phyloP scores from a whole-genome alignment of 1,140 invertebrate genomes.

The Drosophila dunni region DNA sequence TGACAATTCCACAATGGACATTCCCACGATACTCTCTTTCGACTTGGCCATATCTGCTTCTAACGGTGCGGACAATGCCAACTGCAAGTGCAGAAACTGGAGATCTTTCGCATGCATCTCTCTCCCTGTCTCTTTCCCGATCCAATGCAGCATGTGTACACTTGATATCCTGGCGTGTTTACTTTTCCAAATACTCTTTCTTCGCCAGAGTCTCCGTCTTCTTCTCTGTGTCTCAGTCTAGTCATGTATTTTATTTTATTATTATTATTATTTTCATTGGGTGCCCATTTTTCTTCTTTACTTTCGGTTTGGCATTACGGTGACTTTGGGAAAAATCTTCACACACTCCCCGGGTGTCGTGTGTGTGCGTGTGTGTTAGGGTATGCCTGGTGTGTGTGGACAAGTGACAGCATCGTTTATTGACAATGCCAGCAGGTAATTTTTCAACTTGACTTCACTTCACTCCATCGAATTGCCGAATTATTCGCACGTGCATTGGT shows the following conservation, averaged over 20 bases:
- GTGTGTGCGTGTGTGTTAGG: conserved; percentile 10
- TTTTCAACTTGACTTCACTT: conserved; percentile 58
- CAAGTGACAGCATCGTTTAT: conserved; percentile 79
- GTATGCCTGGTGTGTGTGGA: conserved; percentile 31
- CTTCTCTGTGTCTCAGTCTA: conserved; percentile 41
- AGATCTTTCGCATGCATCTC: conserved; percentile 64
- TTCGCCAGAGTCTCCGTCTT: conserved; percentile 34
- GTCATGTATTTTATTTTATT: conserved; percentile 67
- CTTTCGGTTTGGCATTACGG: conserved; percentile 47
- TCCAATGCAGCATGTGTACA: conserved; percentile 64
- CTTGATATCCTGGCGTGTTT: conserved; percentile 84
- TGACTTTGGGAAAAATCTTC: conserved; percentile 75
- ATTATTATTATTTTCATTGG: conserved; percentile 72
- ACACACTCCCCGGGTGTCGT: conserved; percentile 53
- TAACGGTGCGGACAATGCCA: conserved; percentile 53
- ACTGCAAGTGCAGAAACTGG: conserved; percentile 79
- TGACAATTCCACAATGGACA: conserved; percentile 75
- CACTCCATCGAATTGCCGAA: conserved; percentile 51
- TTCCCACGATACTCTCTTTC: conserved; percentile 81
- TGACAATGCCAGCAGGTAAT: conserved; percentile 67
- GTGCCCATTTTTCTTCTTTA: conserved; percentile 46
- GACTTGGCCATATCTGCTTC: conserved; percentile 24
- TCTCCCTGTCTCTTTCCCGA: neutral
- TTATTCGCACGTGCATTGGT: conserved; percentile 78
- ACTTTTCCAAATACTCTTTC: conserved; percentile 79